Evolutionary conservation across 2,888 invertebrate species (phyloP), one percentile per base, ranked within the genome.

Genomic region (Allolobophora icterica): DNA sequence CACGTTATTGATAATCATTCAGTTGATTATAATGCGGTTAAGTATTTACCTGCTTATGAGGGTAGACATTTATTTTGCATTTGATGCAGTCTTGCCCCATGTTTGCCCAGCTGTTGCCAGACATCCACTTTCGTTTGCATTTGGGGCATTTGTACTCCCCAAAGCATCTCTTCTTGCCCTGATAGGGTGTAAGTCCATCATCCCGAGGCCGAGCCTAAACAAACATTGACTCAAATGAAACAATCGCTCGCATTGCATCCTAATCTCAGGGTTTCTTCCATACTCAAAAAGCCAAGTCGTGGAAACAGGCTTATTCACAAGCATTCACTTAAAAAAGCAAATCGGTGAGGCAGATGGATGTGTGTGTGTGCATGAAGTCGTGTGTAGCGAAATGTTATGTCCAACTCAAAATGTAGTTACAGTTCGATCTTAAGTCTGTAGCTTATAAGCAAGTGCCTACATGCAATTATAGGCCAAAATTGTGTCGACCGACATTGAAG

Each of bases 71-170:
- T 93, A 98, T 97, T 92, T 97, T 97, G 94, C 98, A 98, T 95
- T 98, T 98, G 94, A 97, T 97, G 95, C 98, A 98, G 94, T 97
- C 97, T 95, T 98, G 98, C 0, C 97, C 97, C 96, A 97, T 97
- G 95, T 98, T 98, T 6, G 98, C 97, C 98, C 98, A 98, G 90
- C 97, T 97, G 96, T 98, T 98, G 8, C 97, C 97, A 91, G 97
- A 97, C 97, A 98, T 98, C 98, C 98, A 98, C 95, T 97, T 98
- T 94, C 98, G 96, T 94, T 98, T 98, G 96, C 98, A 98, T 94
- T 98, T 98, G 0, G 97, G 97, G 94, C 98, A 98, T 95, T 97
- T 97, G 96, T 97, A 98, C 95, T 98, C 98, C 3, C 98, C 98
- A 95, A 98, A 98, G 95, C 98, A 98, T n/a, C 98, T 96, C 95